Evolutionary conservation across 30 jellyfish, hydroid and myxozoan species (phyloP).

Genomic region (Phacellophora camtschatica): DNA sequence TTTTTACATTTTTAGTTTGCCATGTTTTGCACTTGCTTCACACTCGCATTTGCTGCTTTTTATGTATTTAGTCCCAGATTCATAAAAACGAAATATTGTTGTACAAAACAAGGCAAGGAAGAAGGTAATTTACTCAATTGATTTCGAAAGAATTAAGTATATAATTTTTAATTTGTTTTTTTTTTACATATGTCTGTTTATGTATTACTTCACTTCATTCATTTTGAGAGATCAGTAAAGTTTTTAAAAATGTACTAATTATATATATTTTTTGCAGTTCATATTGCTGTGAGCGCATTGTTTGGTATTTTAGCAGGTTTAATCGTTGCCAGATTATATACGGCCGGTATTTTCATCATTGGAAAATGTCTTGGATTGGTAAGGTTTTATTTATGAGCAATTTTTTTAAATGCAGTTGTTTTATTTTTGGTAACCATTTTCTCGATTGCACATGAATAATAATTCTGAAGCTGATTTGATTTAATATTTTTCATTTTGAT

Average conservation of each 20-base stretch:
- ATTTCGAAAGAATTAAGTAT: too few relatives aligned
- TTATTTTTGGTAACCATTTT: too few relatives aligned
- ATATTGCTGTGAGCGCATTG: conserved; percentile 63
- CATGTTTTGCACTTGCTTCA: conserved; percentile 71
- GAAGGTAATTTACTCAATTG: conserved; percentile 55
- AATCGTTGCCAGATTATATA: conserved; percentile 57
- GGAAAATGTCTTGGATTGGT: conserved; percentile 96
- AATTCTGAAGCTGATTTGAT: too few relatives aligned
- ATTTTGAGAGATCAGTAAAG: too few relatives aligned
- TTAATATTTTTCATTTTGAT: background rate
- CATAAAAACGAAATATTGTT: conserved; percentile 69
- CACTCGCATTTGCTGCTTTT: conserved; percentile 79
- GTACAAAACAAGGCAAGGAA: conserved; percentile 50
- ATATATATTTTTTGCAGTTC: conserved; percentile 88
- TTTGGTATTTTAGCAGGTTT: conserved; percentile 76
- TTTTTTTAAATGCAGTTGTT: too few relatives aligned
- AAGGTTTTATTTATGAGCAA: background rate
- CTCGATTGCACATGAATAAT: too few relatives aligned
- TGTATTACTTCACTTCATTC: too few relatives aligned
- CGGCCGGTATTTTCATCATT: conserved; percentile 72
- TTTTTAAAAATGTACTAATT: too few relatives aligned
- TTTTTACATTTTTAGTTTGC: conserved; percentile 60
- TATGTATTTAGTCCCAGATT: conserved; percentile 85
- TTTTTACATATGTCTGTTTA: too few relatives aligned
- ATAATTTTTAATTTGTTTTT: too few relatives aligned